phyloP scores from a whole-genome alignment of 1,140 invertebrate genomes.

The Drosophila mayri region DNA sequence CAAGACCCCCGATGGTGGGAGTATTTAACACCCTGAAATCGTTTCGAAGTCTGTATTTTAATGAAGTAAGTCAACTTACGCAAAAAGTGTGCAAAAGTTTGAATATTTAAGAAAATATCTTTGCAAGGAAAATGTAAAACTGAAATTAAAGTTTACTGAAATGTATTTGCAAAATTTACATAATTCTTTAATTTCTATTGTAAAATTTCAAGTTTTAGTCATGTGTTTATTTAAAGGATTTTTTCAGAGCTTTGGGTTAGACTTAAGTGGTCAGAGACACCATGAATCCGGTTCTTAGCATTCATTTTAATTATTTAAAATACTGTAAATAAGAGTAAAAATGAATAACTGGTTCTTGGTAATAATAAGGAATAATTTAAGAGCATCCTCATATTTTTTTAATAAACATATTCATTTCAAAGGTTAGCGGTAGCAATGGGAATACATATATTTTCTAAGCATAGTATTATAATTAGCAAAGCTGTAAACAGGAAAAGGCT shows the following conservation, averaged over 20 bases:
- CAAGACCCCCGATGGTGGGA: conserved; percentile 36
- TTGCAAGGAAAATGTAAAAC: not conserved
- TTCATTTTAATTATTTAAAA: not conserved
- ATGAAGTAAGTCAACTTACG: conserved; percentile 7
- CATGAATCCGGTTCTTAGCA: not conserved
- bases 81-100: not conserved
- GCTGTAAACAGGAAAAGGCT: not conserved
- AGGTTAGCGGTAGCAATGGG: not conserved
- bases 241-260: rapidly evolving
- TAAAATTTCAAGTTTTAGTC: no score
- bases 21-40: conserved; percentile 29
- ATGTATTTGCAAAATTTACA: no score
- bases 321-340: no score
- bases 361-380: not conserved
- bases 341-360: not conserved
- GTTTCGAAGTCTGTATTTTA: conserved; percentile 14
- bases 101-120: not conserved
- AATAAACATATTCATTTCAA: not conserved
- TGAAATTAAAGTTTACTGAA: no score
- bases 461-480: not conserved
- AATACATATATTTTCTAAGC: no score
- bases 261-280: no score
- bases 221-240: no score
- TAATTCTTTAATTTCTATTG: no score
- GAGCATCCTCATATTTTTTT: not conserved